phyloP scores from a whole-genome alignment of 2,113 vertebrate species.

The Varanus salvator region DNA sequence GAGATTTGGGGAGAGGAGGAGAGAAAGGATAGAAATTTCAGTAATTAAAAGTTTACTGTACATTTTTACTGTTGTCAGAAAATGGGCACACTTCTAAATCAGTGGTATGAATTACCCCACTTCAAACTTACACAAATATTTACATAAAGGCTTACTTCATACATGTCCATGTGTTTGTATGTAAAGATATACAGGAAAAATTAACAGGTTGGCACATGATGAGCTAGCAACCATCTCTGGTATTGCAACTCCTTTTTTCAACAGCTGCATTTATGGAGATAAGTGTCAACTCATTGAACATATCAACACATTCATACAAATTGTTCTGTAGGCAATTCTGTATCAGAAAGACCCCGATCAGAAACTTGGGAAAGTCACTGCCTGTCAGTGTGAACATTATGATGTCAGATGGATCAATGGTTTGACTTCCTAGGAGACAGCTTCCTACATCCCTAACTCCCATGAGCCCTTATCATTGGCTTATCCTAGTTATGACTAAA shows the following conservation, averaged over 20 bases:
- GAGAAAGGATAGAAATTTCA: not conserved
- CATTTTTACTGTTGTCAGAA: slow-evolving; percentile 3
- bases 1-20: not conserved
- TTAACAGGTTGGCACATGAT: not conserved
- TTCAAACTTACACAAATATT: not conserved
- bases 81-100: not conserved
- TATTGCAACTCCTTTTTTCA: not conserved
- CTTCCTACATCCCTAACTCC: too few species aligned
- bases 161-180: not conserved
- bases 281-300: not conserved
- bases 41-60: not conserved
- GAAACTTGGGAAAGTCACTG: too few species aligned
- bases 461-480: too few species aligned
- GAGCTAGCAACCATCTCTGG: not conserved
- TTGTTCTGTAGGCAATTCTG: not conserved
- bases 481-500: too few species aligned
- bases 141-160: not conserved
- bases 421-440: too few species aligned
- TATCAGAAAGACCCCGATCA: too few species aligned
- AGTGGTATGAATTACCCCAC: not conserved
- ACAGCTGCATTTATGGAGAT: too few species aligned
- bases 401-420: too few species aligned
- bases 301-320: not conserved
- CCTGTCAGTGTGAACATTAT: too few species aligned
- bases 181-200: not conserved